Base-by-base conservation (phyloP, 64 coral and sea anemone species). In the Montipora foliosa region DNA sequence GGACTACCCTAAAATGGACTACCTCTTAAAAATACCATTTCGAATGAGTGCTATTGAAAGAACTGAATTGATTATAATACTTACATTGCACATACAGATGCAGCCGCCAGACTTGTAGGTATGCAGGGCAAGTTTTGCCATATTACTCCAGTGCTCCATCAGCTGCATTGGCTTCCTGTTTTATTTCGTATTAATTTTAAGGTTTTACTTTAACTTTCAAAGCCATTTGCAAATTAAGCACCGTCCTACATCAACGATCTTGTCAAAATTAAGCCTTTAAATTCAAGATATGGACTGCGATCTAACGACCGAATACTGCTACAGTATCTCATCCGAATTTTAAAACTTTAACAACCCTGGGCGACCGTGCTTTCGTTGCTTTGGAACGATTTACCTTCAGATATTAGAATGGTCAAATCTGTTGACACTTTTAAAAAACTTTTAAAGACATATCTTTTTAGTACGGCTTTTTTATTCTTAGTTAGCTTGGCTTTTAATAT, bases 121-220 rank as follows among this genome's bases (percentile, higher is more conserved):
- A 37, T 1, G 29, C 29, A 37, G 29, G 29, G 29, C 53, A 57
- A 57, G 53, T 76, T 76, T 76, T 76, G 80, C 80, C 80, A 82
- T 44, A 58, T 66, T 59, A 82, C 50, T n/a, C 80, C 80, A 82
- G 59, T 86, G 59, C 59, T 86, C 45, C 59, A 22, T 66, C 82
- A 86, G 82, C 82, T 86, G 67, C 82, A 86, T 72, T 86, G 82
- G 82, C 82, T 86, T 72, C 82, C 82, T 86, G 82, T 86, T 37
- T 66, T 12, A 72, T 86, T 86, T 67, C 58, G 58, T 68, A 72
- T 86, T 67, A 86, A 86, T 66, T 86, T 86, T 86, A 86, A 86
- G 67, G 21, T 86, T 68, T 44, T 86, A 86, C 67, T 86, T 86
- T 69, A 86, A 67, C 82, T 66, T 66, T 68, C 46, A 86, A 83